These are phyloP conservation scores for Phenacoccus solenopsis DNA, from an alignment of 1,140 invertebrate genomes.

Conservation along the genomic window DNA sequence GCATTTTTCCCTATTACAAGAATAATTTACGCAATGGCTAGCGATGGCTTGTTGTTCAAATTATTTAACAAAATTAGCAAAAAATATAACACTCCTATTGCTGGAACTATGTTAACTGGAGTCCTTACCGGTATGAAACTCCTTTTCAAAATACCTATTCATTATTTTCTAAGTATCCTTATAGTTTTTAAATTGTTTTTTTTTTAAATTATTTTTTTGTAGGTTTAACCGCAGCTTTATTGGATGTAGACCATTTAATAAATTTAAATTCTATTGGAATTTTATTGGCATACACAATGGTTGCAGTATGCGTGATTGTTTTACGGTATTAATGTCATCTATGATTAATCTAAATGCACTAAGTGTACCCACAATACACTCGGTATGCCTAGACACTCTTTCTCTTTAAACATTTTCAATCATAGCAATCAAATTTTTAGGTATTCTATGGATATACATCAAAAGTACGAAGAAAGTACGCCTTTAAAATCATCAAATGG, in stretches of 20 bases:
- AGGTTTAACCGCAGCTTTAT: conserved; percentile 70
- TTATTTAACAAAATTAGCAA: conserved; percentile 55
- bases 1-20: conserved; percentile 73
- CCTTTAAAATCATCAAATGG: too few species aligned
- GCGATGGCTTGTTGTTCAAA: conserved; percentile 69
- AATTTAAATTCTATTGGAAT: conserved; percentile 94
- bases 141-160: background rate
- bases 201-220: conserved; percentile 30
- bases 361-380: too few species aligned
- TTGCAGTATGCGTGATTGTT: conserved; percentile 76
- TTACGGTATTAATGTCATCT: conserved; percentile 41
- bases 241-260: conserved; percentile 73
- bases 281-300: conserved; percentile 78
- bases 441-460: too few species aligned
- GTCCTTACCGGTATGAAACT: conserved; percentile 24
- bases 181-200: background rate
- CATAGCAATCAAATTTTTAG: too few species aligned
- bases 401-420: too few species aligned
- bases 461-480: too few species aligned
- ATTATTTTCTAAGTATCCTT: background rate
- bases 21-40: conserved; percentile 77
- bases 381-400: too few species aligned
- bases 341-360: too few species aligned
- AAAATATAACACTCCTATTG: conserved; percentile 25
- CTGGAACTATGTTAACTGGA: conserved; percentile 25